A percentile compares a stretch with the other conserved stretches of the same genome.
Conservation (phyloP, 2,888 invertebrate species). For the Spodoptera littoralis region DNA sequence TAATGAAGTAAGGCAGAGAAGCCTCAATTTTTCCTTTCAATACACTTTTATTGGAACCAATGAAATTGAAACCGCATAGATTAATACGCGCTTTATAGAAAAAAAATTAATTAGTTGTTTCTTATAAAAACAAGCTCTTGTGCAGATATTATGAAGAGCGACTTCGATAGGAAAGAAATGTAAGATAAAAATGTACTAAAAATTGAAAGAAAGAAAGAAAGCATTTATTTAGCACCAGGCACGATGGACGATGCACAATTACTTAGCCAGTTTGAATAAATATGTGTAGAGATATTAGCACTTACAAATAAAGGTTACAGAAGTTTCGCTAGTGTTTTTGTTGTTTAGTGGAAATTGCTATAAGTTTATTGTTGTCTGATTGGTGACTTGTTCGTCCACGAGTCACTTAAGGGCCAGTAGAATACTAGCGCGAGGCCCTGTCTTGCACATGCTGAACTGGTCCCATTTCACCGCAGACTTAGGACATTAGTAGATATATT, state of each 20-base stretch:
- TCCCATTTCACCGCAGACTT: too few species aligned
- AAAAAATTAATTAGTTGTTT: conserved; percentile 8
- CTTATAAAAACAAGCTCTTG: conserved; percentile 21
- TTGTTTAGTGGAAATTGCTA: too few species aligned
- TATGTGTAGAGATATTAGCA: conserved; percentile 1
- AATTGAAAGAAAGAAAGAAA: too few species aligned
- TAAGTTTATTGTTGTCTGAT: too few species aligned
- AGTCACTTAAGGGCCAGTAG: too few species aligned
- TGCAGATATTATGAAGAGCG: conserved; percentile 28
- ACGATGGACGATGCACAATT: too few species aligned
- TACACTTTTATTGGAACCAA: conserved; percentile 7
- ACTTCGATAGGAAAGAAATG: conserved; percentile 25
- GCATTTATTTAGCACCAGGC: too few species aligned
- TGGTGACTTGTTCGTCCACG: too few species aligned
- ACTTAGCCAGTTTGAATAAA: conserved; percentile 23
- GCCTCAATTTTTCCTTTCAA: conserved; percentile 9
- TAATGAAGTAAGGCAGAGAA: conserved; percentile 15
- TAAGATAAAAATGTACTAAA: background rate
- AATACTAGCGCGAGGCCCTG: too few species aligned
- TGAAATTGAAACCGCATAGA: conserved; percentile 3
- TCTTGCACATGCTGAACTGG: too few species aligned
- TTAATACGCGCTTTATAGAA: background rate
- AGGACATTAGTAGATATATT: too few species aligned
- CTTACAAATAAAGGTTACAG: conserved; percentile 11
- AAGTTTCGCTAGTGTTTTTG: background rate